Percentiles rank a stretch among this genome's conserved stretches.
These are phyloP conservation scores for Thera britannica DNA, from an alignment of 2,888 invertebrate genomes.

Conservation along the genomic window DNA sequence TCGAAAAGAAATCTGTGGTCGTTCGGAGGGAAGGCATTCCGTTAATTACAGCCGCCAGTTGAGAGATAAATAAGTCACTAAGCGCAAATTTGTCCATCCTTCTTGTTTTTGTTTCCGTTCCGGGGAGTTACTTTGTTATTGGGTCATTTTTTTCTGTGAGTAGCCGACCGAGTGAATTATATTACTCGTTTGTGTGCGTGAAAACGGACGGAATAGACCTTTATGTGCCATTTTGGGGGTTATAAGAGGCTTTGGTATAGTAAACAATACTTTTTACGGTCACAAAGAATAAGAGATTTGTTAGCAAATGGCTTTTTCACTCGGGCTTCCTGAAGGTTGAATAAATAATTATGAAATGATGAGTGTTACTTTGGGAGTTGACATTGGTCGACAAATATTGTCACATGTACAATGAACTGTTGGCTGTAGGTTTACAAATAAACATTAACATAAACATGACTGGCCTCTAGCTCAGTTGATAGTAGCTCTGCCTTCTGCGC, in stretches of 20 bases:
- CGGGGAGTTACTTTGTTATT: conserved; percentile 69
- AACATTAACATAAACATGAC: too few species aligned
- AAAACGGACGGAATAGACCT: conserved; percentile 65
- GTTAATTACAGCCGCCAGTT: conserved; percentile 71
- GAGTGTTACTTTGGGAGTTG: background rate
- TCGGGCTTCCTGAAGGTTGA: conserved; percentile 13
- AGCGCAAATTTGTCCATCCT: conserved; percentile 78
- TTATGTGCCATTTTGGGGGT: conserved; percentile 64
- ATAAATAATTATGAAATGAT: conserved; percentile 22
- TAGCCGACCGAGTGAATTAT: conserved; percentile 66
- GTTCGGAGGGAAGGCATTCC: conserved; percentile 62
- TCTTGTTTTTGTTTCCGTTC: conserved; percentile 71
- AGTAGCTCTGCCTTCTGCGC: too few species aligned
- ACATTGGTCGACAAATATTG: background rate
- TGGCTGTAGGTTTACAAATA: too few species aligned
- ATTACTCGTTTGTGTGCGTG: conserved; percentile 68
- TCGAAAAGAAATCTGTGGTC: conserved; percentile 69
- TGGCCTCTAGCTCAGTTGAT: too few species aligned
- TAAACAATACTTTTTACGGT: conserved; percentile 59
- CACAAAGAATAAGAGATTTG: conserved; percentile 49
- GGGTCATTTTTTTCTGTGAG: conserved; percentile 66
- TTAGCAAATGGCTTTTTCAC: conserved; percentile 48
- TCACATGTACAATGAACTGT: too few species aligned
- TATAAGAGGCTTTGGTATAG: conserved; percentile 55
- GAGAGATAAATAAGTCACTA: conserved; percentile 78